Evolutionary conservation across 92 coral and sea anemone species (phyloP).

Genomic region (Umimayanthus chanpuru): DNA sequence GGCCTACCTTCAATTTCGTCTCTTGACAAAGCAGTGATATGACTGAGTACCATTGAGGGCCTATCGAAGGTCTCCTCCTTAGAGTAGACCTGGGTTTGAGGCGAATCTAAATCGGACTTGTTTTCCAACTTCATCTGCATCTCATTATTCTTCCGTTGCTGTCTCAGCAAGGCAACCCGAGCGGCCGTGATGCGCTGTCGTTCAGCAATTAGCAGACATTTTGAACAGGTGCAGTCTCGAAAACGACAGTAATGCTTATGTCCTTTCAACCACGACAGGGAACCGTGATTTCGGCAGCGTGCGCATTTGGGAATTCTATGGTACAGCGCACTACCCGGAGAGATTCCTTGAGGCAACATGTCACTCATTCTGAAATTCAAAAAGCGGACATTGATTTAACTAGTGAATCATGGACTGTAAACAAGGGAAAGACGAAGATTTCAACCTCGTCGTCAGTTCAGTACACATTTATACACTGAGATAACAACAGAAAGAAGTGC

Average conservation of each 20-base stretch:
- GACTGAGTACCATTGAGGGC: slow-evolving; percentile 88
- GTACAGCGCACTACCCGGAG: slow-evolving; percentile 93
- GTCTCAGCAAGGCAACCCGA: slow-evolving; percentile 92
- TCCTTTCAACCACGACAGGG: slow-evolving; percentile 94
- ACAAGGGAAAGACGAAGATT: no score
- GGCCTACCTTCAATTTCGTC: slow-evolving; percentile 42
- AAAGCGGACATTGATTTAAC: background rate
- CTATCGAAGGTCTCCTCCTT: slow-evolving; percentile 82
- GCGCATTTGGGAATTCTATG: slow-evolving; percentile 99
- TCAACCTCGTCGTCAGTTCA: no score
- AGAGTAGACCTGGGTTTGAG: slow-evolving; percentile 31
- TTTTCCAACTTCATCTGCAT: slow-evolving; percentile 59
- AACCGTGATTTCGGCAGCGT: slow-evolving; percentile 97
- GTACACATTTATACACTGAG: background rate
- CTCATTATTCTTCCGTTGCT: slow-evolving; percentile 90
- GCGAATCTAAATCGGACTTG: slow-evolving; percentile 53
- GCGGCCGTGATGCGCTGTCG: slow-evolving; percentile 98
- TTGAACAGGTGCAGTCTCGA: slow-evolving; percentile 96
- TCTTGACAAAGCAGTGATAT: slow-evolving; percentile 47
- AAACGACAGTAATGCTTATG: slow-evolving; percentile 97
- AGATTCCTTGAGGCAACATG: slow-evolving; percentile 84
- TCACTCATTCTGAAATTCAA: slow-evolving; percentile 82
- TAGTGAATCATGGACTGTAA: background rate
- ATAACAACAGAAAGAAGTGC: background rate
- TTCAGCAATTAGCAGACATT: slow-evolving; percentile 96